Evolutionary conservation across 23 tunicate species (phyloP), one percentile per base, ranked within the genome.

Genomic region (Halocynthia roretzi): DNA sequence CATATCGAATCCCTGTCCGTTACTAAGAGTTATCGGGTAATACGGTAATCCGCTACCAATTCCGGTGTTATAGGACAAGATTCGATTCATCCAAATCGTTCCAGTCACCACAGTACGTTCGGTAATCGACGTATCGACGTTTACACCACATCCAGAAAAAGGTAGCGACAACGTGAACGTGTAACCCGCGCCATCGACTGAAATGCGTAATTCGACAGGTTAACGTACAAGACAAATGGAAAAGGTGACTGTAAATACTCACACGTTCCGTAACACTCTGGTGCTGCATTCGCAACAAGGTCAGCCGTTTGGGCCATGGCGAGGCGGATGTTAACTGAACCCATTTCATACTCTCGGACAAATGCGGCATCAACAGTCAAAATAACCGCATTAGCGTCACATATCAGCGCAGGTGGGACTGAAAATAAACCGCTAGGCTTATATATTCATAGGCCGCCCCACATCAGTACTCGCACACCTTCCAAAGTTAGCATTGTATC

Each of bases 91-190:
- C 70, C 70, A 65, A 10, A 65, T 65, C 10, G 10, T 65, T 40
- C 31, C 31, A 2, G 31, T 15, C 60, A 73, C 76, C 23, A 66
- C 60, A 56, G 66, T 74, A 49, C 71, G 60, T 20, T 77, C 71
- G 53, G 6, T 23, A 10, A 50, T 20, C 6, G 68, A 52, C 7
- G 70, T 56, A 22, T n/a, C 8, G 5, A 56, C 40, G 58, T 44
- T 55, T 51, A 69, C 71, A 51, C 8, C 53, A 58, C 12, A 73
- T 62, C 67, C 62, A 51, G 70, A 54, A 70, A 71, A 81, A 55
- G 77, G 53, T 53, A 44, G 77, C 70, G 10, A 54, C 56, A 77
- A 31, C 7, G 71, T 54, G 51, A 77, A 23, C 8, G 81, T 77
- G 18, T 61, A 60, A 40, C 70, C 31, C 6, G 6, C 9, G 19